These are phyloP conservation scores for Odocoileus hemionus DNA, from an alignment of 2,113 vertebrate genomes.

Conservation along the genomic window DNA sequence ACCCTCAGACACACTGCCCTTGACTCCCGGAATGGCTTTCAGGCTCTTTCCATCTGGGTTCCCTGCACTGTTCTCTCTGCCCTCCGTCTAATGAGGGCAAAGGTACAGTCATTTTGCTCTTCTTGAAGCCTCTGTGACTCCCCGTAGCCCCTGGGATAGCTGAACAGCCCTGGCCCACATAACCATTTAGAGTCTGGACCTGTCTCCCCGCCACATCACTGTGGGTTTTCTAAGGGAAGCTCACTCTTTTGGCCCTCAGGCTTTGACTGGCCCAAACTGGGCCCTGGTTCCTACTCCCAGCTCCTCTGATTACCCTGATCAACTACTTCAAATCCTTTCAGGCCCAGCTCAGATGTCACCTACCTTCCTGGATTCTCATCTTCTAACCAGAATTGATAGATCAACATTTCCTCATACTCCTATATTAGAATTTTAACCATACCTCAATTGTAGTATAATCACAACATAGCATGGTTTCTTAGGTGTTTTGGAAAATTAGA, in stretches of 20 bases:
- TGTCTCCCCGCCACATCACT: not conserved
- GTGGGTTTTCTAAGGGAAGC: not conserved
- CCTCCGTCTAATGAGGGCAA: not conserved
- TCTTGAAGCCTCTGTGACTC: not conserved
- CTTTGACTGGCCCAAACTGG: not conserved
- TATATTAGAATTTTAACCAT: not conserved
- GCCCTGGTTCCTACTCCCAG: not conserved
- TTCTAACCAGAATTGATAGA: not conserved
- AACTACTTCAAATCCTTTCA: not conserved
- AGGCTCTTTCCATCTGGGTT: not conserved
- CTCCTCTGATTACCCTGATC: not conserved
- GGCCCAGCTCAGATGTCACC: not conserved
- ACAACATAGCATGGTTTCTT: not conserved
- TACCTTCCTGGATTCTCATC: not conserved
- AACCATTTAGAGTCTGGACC: not conserved
- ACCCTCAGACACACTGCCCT: not conserved
- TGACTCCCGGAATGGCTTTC: not conserved
- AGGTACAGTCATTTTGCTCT: not conserved
- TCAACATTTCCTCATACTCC: not conserved
- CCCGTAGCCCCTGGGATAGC: not conserved
- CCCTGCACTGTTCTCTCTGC: not conserved
- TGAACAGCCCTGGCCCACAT: not conserved
- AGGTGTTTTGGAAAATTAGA: not conserved
- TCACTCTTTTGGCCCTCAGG: not conserved
- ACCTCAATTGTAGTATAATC: not conserved